Evolutionary conservation across 2,888 invertebrate genomes (phyloP).

Genomic region (Euproctis similis): DNA sequence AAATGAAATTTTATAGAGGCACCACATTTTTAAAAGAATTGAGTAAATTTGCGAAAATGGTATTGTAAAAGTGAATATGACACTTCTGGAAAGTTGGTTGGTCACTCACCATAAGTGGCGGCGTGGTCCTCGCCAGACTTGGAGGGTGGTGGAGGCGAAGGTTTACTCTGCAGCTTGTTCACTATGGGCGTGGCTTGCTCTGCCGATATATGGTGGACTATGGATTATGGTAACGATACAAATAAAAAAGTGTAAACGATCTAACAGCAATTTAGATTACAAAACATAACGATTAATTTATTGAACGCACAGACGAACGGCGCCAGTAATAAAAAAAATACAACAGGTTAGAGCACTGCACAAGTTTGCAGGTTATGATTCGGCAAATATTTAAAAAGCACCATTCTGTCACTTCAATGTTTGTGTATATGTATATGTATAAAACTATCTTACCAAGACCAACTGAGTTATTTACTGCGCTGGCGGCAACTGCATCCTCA

Average conservation of each 20-base stretch:
- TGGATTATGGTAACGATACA: conserved; percentile 7
- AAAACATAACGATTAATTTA: no score
- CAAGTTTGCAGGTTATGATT: no score
- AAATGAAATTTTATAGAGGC: neutral
- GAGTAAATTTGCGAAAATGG: neutral
- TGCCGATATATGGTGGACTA: conserved; percentile 22
- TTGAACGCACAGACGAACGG: no score
- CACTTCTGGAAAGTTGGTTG: no score
- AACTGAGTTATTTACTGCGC: conserved; percentile 54
- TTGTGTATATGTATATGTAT: no score
- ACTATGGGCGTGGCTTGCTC: conserved; percentile 52
- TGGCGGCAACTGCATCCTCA: conserved; percentile 90
- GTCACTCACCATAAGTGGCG: conserved; percentile 50
- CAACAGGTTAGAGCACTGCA: no score
- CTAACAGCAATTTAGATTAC: no score
- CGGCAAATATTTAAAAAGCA: no score
- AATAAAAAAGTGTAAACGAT: conserved; percentile 2
- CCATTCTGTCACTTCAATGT: no score
- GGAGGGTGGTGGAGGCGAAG: conserved; percentile 31
- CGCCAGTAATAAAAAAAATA: no score
- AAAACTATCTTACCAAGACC: conserved; percentile 43
- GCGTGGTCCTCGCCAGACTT: conserved; percentile 27
- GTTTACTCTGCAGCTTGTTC: conserved; percentile 60
- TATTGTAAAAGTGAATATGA: neutral
- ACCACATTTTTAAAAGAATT: neutral